A percentile compares a stretch with the other conserved stretches of the same genome.
phyloP scores from a whole-genome alignment of 2,797 vertebrate species.

The Microcaecilia unicolor region DNA sequence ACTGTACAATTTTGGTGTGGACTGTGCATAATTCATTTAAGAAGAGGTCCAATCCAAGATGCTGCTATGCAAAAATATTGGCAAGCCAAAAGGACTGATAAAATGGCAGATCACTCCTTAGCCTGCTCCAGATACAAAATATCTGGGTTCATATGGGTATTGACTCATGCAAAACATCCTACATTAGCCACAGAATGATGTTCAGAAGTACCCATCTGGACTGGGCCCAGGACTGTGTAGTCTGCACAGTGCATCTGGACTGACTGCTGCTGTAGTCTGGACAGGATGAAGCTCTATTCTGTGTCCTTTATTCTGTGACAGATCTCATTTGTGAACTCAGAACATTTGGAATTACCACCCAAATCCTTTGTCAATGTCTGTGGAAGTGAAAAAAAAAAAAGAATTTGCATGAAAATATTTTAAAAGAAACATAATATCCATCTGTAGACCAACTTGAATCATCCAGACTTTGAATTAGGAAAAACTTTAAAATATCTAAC shows the following conservation, averaged over 20 bases:
- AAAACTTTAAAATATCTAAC: too few species aligned
- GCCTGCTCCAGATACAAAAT: too few species aligned
- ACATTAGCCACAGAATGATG: too few species aligned
- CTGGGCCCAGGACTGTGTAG: too few species aligned
- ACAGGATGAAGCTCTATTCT: constrained; percentile 10
- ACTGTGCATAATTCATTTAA: constrained; percentile 28
- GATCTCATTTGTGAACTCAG: constrained; percentile 86
- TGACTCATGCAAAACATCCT: too few species aligned
- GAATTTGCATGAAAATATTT: background rate
- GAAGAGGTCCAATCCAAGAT: constrained; percentile 26
- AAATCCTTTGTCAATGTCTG: constrained; percentile 87
- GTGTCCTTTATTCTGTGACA: constrained; percentile 72
- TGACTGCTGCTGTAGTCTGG: too few species aligned
- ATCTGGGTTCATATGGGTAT: too few species aligned
- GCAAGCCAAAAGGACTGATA: constrained; percentile 10
- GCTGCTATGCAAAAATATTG: constrained; percentile 17
- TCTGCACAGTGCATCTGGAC: too few species aligned
- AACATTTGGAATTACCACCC: constrained; percentile 87
- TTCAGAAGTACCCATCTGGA: background rate
- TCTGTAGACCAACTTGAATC: too few species aligned
- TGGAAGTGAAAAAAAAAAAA: constrained; percentile 6
- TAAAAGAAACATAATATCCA: too few species aligned
- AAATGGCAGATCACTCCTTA: background rate
- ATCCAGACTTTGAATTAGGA: too few species aligned
- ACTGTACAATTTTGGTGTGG: constrained; percentile 14